Base-by-base conservation (phyloP, 2,797 vertebrate genomes). In the Diplodus puntazzo region DNA sequence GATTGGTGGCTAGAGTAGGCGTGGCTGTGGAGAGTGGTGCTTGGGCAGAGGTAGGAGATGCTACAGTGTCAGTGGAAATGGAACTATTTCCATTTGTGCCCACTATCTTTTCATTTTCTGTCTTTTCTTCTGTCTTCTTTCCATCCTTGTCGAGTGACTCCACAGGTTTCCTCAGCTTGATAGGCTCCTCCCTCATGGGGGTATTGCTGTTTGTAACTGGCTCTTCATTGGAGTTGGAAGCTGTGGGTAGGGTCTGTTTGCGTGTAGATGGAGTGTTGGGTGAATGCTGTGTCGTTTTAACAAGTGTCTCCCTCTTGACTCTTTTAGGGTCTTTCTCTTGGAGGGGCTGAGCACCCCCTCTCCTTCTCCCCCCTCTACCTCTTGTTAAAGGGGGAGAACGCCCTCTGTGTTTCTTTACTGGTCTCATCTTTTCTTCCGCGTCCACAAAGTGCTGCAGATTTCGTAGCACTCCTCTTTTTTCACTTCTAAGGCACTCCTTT, bases 391-490 rank as follows among this genome's bases (percentile, higher is more conserved):
- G 94, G 23, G 96, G 95, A 48, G 96, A 96, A 69, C 70, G 92
- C 58, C 95, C 94, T 67, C 95, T 92, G 71, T 94, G 91, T 90
- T 96, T 97, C 93, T 96, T 97, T 86, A 94, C 85, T 17, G 96
- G 94, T 91, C 96, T 97, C 97, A 97, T 98, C 84, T 89, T 93
- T 87, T 92, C 77, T 69, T 85, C 63, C 23, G 57, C 16, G 66
- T 79, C 90, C 68, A 82, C 85, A 86, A 91, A 90, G 88, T 89
- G 82, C 83, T 77, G 76, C 68, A 87, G 69, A 82, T 84, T 84
- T 73, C 54, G 39, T 60, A 27, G n/a, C 2, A 4, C 60, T 88
- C 68, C 78, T 85, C 72, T 83, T 88, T 61, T 69, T 77, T 12
- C 42, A 80, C 82, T 82, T 89, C 58, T 87, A 91, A 94, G 90